phyloP scores from a whole-genome alignment of 2,797 vertebrate species.

The Novumbra hubbsi region DNA sequence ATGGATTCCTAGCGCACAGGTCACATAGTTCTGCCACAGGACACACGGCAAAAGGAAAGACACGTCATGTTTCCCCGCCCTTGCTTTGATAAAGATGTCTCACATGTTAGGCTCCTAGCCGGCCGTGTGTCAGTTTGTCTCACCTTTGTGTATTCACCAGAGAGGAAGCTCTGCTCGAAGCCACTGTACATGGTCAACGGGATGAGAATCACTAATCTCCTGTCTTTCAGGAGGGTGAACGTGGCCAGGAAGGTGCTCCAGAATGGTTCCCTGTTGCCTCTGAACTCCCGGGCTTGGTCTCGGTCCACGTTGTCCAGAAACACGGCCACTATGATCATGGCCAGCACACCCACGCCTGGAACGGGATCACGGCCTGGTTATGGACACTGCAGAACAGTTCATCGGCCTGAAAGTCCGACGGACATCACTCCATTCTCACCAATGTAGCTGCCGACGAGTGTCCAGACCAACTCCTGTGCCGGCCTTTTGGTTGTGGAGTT shows the following conservation, averaged over 20 bases:
- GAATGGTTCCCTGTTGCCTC: constrained; percentile 62
- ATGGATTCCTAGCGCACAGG: constrained; percentile 90
- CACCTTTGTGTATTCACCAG: constrained; percentile 94
- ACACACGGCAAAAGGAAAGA: constrained; percentile 16
- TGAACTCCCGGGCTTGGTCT: constrained; percentile 52
- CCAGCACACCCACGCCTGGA: constrained; percentile 84
- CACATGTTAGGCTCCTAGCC: not conserved
- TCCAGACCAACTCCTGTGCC: constrained; percentile 57
- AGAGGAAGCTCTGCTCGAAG: constrained; percentile 90
- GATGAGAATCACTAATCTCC: constrained; percentile 80
- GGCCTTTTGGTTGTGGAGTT: constrained; percentile 48
- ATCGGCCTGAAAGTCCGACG: not conserved
- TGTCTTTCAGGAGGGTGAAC: constrained; percentile 80
- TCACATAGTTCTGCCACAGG: constrained; percentile 81
- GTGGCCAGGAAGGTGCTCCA: constrained; percentile 83
- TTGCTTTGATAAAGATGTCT: not conserved
- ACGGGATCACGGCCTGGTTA: not conserved
- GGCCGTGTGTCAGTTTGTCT: not conserved
- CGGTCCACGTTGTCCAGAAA: constrained; percentile 83
- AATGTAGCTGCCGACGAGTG: constrained; percentile 72
- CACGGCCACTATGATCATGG: constrained; percentile 75
- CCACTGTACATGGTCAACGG: constrained; percentile 93
- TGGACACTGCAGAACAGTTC: not conserved
- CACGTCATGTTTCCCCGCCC: not conserved
- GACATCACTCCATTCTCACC: constrained; percentile 34